Conservation (phyloP, 2,113 vertebrate species). For the Lepisosteus oculatus region DNA sequence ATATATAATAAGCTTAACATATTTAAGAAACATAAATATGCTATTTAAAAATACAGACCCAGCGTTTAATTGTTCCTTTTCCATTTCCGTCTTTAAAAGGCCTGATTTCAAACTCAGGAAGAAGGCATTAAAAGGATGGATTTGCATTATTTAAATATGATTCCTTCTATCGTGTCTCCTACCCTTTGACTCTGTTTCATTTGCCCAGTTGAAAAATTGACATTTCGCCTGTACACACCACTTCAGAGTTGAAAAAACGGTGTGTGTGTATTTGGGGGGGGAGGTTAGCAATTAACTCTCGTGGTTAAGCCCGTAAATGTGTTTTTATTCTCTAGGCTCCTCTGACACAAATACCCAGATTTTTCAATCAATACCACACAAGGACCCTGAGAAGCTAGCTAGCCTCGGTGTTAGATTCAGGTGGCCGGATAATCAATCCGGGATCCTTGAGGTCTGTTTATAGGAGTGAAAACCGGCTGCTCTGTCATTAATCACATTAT, state of each 20-base stretch:
- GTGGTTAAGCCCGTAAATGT: constrained; percentile 6
- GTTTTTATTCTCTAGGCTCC: constrained; percentile 22
- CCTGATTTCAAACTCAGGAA: too few relatives aligned
- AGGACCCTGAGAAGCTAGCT: constrained; percentile 8
- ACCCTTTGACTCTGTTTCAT: too few relatives aligned
- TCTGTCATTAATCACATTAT: neutral
- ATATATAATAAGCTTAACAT: too few relatives aligned
- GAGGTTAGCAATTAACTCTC: constrained; percentile 29
- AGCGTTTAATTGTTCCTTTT: too few relatives aligned
- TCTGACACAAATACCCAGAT: constrained; percentile 14
- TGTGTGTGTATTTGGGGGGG: constrained; percentile 12
- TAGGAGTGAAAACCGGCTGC: neutral
- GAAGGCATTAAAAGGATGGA: too few relatives aligned
- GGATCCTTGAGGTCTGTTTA: neutral
- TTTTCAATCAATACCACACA: constrained; percentile 24
- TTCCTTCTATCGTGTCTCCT: too few relatives aligned
- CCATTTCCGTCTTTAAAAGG: too few relatives aligned
- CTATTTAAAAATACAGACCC: too few relatives aligned
- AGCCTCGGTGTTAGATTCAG: neutral
- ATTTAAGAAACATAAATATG: too few relatives aligned
- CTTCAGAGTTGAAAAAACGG: constrained; percentile 21
- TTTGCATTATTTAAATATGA: too few relatives aligned
- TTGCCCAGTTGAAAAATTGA: too few relatives aligned
- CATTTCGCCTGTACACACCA: constrained; percentile 28
- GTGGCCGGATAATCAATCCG: constrained; percentile 4